Evolutionary conservation across 2,888 invertebrate genomes (phyloP).

Genomic region (Trichogramma dendrolimi): DNA sequence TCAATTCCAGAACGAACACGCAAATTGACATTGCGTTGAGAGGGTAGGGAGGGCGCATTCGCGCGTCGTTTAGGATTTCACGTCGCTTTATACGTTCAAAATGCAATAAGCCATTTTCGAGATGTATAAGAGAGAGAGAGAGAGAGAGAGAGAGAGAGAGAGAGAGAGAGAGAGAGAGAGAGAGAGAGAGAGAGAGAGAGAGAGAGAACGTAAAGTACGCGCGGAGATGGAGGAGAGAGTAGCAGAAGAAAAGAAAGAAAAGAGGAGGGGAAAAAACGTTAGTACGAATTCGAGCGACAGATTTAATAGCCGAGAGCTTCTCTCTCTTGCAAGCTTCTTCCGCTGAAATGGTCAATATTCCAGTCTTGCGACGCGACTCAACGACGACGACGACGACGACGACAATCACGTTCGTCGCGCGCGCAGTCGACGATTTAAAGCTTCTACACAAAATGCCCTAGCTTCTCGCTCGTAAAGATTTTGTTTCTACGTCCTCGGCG

Average conservation of each 20-base stretch:
- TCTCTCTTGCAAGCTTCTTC: not conserved
- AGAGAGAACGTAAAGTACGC: not conserved
- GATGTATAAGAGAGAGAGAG: not conserved
- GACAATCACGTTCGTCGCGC: conserved; percentile 23
- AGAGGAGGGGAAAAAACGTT: not conserved
- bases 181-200: not conserved
- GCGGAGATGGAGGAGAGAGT: not conserved
- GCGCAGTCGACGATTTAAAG: conserved; percentile 11
- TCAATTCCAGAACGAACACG: too few relatives aligned
- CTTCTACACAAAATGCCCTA: conserved; percentile 12
- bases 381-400: conserved; percentile 21
- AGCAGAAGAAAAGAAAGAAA: not conserved
- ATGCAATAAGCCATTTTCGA: not conserved
- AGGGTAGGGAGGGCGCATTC: too few relatives aligned
- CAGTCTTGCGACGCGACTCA: conserved; percentile 12
- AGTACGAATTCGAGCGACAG: conserved; percentile 24
- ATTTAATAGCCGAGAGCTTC: conserved; percentile 28
- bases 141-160: not conserved
- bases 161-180: not conserved
- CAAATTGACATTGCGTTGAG: too few relatives aligned
- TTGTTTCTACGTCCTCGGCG: not conserved
- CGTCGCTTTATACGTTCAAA: not conserved
- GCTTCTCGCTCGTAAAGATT: conserved; percentile 2
- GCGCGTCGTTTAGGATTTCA: too few relatives aligned
- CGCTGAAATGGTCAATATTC: conserved; percentile 17